Evolutionary conservation across 2,888 invertebrate genomes (phyloP), one percentile per base, ranked within the genome.

Genomic region (Ligdia adustata): DNA sequence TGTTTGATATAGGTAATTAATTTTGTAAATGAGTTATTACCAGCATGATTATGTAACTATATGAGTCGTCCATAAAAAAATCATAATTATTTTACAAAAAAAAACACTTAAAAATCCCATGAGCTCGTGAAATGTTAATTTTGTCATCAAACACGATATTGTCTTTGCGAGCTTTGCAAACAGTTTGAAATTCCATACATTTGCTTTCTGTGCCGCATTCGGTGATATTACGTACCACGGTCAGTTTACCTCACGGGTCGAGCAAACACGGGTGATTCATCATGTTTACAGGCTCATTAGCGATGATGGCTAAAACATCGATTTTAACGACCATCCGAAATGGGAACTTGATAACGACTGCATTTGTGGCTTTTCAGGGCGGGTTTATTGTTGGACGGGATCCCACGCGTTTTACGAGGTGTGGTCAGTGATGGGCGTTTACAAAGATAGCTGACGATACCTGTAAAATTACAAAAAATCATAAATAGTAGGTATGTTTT

Each of bases 281-380:
- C 71, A 72, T 70, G 66, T 69, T 66, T 55, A 60, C 62, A 57
- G 61, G 54, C 55, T 71, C 72, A 71, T 75, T 72, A 72, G 50
- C 51, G 58, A 43, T 43, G 54, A 29, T 33, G 42, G 45, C 49
- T 55, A 46, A 54, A 63, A 48, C 51, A 52, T 55, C 52, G 50
- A 46, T 49, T 52, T 47, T 49, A n/a, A 42, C 37, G 9, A 22
- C 4, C 20, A 38, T n/a, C n/a, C 28, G 15, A 15, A n/a, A n/a
- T n/a, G 29, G 7, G 24, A 4, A 18, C 11, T 28, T 28, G 28
- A 24, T 35, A 29, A 26, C 18, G 20, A 15, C 14, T 40, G 40
- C 46, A 37, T 32, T 47, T 14, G 26, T 26, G 42, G 9, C 9
- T 9, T 1, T 24, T 18, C 18, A 18, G 18, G 9, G 9, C n/a